Evolutionary conservation across 2,888 invertebrate genomes (phyloP), one percentile per base, ranked within the genome.

Genomic region (Phragmatobia fuliginosa): DNA sequence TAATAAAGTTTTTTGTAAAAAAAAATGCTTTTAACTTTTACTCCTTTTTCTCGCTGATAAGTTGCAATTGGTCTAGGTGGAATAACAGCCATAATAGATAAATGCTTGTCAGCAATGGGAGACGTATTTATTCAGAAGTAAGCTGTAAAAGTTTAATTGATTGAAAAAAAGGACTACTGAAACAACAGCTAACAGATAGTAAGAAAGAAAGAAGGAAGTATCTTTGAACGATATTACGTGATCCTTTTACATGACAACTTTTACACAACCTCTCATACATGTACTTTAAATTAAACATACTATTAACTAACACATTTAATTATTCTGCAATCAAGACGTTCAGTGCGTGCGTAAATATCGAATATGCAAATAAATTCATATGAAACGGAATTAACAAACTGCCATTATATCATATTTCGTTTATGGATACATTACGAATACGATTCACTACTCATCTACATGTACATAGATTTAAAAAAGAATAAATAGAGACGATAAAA

Each of bases 261-360:
- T 33, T 28, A n/a, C 33, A 52, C 33, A 45, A 63, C 25, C 28
- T 58, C 5, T 38, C 25, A 33, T 25, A 32, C 28, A 38, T 21
- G 38, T 16, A 4, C 33, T 38, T 62, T 62, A 33, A 63, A 56
- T 28, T 21, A 64, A 41, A 32, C 41, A 70, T 70, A 62, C 63
- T 31, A 72, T 65, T 63, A 68, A 36, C 70, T 73, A 66, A 38
- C 33, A 67, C 31, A 72, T 72, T 71, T 70, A 68, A 74, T 68
- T 63, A 68, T 68, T 72, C 58, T 65, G 59, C 21, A 56, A 67
- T 49, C 66, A 71, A 69, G 62, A 73, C 31, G 31, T 33, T 67
- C 21, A 36, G 52, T 31, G 32, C 60, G 58, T 33, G 49, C 32
- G 45, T 66, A 31, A 14, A 52, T 52, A 58, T 66, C 32, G 32